Base-by-base conservation (phyloP, 2,797 vertebrate species). In the Pteropus rufus region DNA sequence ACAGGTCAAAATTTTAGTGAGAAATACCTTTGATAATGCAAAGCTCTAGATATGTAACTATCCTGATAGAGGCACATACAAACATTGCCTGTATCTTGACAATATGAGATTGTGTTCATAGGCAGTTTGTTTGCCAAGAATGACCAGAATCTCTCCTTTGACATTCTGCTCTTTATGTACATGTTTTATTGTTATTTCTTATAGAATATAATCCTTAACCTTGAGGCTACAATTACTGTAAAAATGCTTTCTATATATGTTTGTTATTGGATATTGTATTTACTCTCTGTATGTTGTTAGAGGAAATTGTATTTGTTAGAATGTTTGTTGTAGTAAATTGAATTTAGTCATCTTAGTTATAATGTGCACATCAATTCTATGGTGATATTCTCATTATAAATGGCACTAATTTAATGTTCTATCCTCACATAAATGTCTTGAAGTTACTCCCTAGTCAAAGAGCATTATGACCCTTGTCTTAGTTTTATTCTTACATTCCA, bases 261-360 rank as follows among this genome's bases (percentile, higher is more conserved):
- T 89, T 96, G n/a, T 91, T 90, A 86, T 46, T 82, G n/a, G 73
- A 82, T 90, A 91, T 91, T 90, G 34, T 93, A 69, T 95, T 97
- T 95, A 93, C n/a, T 96, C 23, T 93, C 65, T 93, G 12, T 94
- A 46, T 89, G 34, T 85, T 96, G 44, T 85, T 94, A 93, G 24
- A 96, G 65, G 79, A 96, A 81, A 85, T 72, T 84, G 12, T 83
- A 82, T 94, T 96, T 92, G 72, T 94, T 96, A 65, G 70, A 85
- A 46, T 69, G 54, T 93, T 96, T 95, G 65, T 69, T 80, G 69
- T 65, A 96, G 88, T 24, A 96, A 95, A 97, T 91, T 96, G 77
- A 97, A 92, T 97, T 92, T 49, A 94, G 52, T 89, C 76, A 79
- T 83, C 34, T 54, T 94, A 88, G 39, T 91, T 94, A 56, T 44